A percentile compares a stretch with the other conserved stretches of the same genome.
These are phyloP conservation scores for Onychomys torridus DNA, from an alignment of 2,797 vertebrate genomes.

Conservation along the genomic window DNA sequence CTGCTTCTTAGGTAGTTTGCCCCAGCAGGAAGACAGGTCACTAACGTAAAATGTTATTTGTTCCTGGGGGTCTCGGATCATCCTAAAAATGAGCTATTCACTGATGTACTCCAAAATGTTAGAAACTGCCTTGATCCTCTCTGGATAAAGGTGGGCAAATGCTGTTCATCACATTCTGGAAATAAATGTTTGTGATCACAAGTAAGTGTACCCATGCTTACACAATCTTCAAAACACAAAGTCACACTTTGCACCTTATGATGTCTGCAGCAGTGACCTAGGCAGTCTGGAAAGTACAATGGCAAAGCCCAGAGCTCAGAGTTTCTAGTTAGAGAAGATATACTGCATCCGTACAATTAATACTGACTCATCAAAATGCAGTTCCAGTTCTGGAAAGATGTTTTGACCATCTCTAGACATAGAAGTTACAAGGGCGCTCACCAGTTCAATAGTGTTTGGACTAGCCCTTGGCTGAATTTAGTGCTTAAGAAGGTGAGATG, in stretches of 20 bases:
- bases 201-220: not conserved
- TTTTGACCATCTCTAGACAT: not conserved
- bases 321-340: not conserved
- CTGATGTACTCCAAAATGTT: constrained; percentile 20
- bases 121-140: not conserved
- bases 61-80: not conserved
- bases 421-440: not conserved
- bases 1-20: not conserved
- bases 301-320: not conserved
- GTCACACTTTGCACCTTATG: fast-evolving
- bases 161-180: not conserved
- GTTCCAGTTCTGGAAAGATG: not conserved
- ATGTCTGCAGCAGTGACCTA: not conserved
- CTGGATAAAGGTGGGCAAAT: not conserved
- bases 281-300: not conserved
- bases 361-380: not conserved
- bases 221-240: not conserved
- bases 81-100: not conserved
- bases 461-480: not conserved
- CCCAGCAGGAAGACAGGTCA: not conserved
- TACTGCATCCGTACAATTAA: not conserved
- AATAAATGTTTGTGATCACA: not conserved
- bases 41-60: not conserved
- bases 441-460: not conserved
- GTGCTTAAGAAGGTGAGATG: not conserved